A percentile compares a stretch with the other conserved stretches of the same genome.
Evolutionary conservation across 2,113 vertebrate genomes (phyloP).

Genomic region (Cavia aperea): DNA sequence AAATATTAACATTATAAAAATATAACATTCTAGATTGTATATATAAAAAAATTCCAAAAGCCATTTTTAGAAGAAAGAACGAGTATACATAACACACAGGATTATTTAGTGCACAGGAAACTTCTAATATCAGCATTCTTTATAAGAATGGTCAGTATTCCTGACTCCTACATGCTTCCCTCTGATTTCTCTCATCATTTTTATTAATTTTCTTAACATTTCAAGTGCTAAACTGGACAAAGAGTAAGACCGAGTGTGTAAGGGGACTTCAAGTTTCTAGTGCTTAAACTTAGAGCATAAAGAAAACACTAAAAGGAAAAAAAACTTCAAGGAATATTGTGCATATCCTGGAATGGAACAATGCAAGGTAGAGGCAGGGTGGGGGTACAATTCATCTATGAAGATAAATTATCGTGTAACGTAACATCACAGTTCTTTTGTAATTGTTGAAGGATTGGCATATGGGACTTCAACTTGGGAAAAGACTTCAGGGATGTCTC

Average conservation of each 20-base stretch:
- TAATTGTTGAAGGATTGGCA: not conserved
- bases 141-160: not conserved
- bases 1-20: conserved; percentile 33
- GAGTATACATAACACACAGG: not conserved
- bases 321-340: not conserved
- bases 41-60: not conserved
- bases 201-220: not conserved
- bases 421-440: not conserved
- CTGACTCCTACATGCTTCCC: not conserved
- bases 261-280: conserved; percentile 3
- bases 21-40: not conserved
- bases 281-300: not conserved
- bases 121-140: not conserved
- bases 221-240: not conserved
- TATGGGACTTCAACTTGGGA: not conserved
- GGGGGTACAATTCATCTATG: not conserved
- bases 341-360: not conserved
- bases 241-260: not conserved
- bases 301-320: not conserved
- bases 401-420: not conserved
- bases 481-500: not conserved
- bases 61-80: not conserved
- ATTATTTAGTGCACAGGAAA: not conserved
- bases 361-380: not conserved
- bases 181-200: not conserved